A percentile compares a stretch with the other conserved stretches of the same genome.
Conservation (phyloP, 2,797 vertebrate genomes). For the Rhynchotus rufescens region DNA sequence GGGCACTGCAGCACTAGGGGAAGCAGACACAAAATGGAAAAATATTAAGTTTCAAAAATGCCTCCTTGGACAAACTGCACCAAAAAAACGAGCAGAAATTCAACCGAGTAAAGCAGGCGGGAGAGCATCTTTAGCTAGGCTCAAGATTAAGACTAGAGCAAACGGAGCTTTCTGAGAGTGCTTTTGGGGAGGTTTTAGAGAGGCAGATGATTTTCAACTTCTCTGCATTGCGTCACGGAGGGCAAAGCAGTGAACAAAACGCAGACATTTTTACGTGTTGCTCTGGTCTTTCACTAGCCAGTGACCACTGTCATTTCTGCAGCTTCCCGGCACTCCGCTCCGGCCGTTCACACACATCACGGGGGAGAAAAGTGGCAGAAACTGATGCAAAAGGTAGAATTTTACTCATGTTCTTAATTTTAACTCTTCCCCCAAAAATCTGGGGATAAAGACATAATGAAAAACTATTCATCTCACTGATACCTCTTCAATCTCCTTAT, state of each 20-base stretch:
- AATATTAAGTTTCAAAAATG: not conserved
- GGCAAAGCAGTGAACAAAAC: not conserved
- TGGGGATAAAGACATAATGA: not conserved
- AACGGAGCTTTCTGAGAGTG: accelerated
- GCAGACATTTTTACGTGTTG: not conserved
- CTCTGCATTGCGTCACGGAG: not conserved
- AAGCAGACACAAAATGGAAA: conserved; percentile 4
- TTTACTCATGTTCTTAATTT: not conserved
- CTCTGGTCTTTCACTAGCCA: not conserved
- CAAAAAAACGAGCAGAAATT: not conserved
- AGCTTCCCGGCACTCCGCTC: not conserved
- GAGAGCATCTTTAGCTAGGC: not conserved
- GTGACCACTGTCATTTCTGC: not conserved
- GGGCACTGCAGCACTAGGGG: not conserved
- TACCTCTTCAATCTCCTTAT: not conserved
- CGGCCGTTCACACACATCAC: not conserved
- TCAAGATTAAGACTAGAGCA: not conserved
- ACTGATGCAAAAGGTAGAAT: not conserved
- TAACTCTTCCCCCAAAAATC: not conserved
- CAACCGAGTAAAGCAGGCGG: not conserved
- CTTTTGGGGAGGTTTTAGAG: not conserved
- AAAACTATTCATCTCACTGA: not conserved
- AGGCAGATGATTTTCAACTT: too few relatives aligned
- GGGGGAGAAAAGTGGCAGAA: not conserved
- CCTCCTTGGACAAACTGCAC: not conserved